Evolutionary conservation across 2,113 vertebrate genomes (phyloP), one percentile per base, ranked within the genome.

Genomic region (Hydrolagus affinis): DNA sequence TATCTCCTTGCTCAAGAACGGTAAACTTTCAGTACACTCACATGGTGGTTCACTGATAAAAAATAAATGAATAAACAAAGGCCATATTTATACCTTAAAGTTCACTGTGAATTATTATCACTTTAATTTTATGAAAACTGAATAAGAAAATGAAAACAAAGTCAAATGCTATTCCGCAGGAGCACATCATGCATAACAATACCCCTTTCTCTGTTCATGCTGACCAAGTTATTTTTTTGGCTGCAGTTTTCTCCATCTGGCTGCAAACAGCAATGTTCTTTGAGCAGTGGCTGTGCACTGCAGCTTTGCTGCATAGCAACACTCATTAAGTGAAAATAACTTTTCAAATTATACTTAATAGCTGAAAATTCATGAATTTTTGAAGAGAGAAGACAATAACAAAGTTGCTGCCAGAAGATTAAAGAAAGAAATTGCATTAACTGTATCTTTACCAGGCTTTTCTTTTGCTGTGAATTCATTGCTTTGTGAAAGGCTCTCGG

Each of bases 201-300:
- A 0, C 0, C 28, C 0, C 1, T 71, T 89, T 71, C 21, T 77
- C 15, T 56, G 32, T 9, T 56, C 73, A 75, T 75, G 73, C 73
- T 75, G 32, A n/a, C 73, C 9, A 21, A 87, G 21, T 21, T 71
- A 23, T 85, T 71, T 75, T 89, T 86, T 83, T 88, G 14, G 0
- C 59, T 74, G 62, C 64, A 86, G 70, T 0, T 0, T 19, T 86
- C 64, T 19, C 12, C 71, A 85, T 87, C 86, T 87, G 68, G 0
- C 62, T 85, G 21, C 86, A 69, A 86, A 86, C 74, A 86, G 15
- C 56, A 74, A 19, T 73, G 8, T 44, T 86, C 11, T 77, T 86
- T 70, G 62, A 23, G 70, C 71, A 88, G 23, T n/a, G 56, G 11
- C 59, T 59, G 14, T 77, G 21, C 76, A 87, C 0, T 85, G 85